phyloP scores from a whole-genome alignment of 2,888 invertebrate species.

The Horisme vitalbata region DNA sequence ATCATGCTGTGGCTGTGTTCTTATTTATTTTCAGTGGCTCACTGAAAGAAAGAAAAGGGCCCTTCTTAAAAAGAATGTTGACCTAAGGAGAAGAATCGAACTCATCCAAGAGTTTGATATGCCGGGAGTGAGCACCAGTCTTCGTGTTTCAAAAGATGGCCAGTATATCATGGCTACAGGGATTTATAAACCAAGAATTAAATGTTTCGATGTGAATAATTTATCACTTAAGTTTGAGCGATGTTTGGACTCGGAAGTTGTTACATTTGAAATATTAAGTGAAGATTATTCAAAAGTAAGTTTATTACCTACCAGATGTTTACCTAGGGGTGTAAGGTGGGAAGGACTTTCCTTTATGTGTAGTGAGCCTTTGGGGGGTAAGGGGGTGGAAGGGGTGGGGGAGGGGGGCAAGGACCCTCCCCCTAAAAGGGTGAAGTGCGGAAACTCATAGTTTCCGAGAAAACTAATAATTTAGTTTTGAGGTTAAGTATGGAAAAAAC shows the following conservation, averaged over 20 bases:
- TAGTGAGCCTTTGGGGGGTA: no score
- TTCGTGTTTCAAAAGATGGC: slow-evolving; percentile 94
- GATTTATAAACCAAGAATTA: slow-evolving; percentile 97
- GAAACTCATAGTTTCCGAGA: no score
- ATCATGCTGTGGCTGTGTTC: background rate
- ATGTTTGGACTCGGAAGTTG: slow-evolving; percentile 97
- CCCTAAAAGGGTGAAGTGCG: no score
- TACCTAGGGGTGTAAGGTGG: no score
- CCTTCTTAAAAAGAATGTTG: slow-evolving; percentile 93
- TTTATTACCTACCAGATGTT: background rate
- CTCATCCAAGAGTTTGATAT: slow-evolving; percentile 99
- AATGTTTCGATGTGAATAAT: slow-evolving; percentile 98
- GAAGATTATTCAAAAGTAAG: slow-evolving; percentile 97
- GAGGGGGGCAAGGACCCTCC: no score
- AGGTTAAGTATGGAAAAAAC: no score
- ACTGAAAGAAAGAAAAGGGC: slow-evolving; percentile 91
- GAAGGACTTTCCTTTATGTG: no score
- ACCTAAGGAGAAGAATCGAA: slow-evolving; percentile 94
- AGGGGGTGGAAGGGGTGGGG: no score
- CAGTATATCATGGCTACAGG: slow-evolving; percentile 96
- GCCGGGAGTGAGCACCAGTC: slow-evolving; percentile 95
- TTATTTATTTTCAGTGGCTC: slow-evolving; percentile 87
- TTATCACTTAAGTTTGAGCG: slow-evolving; percentile 98
- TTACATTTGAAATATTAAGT: slow-evolving; percentile 95
- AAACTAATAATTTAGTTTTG: no score